Evolutionary conservation across 2,113 vertebrate species (phyloP).

Genomic region (Pachypanchax playfairii): DNA sequence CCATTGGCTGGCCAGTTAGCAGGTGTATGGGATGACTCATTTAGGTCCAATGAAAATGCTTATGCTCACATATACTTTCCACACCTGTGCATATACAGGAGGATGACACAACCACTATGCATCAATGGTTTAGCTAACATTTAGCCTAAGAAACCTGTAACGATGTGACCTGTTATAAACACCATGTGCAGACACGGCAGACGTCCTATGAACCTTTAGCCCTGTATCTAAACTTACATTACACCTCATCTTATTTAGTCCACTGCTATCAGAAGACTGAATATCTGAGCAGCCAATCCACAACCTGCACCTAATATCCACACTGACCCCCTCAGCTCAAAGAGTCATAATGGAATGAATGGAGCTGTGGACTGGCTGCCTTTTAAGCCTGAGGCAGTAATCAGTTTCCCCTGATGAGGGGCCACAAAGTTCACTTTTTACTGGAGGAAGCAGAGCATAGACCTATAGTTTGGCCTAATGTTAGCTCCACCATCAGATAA

Average conservation of each 20-base stretch:
- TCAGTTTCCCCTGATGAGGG: constrained; percentile 60
- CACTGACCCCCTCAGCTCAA: constrained; percentile 30
- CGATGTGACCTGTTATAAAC: too few relatives aligned
- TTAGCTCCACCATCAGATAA: constrained; percentile 73
- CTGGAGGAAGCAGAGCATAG: constrained; percentile 59
- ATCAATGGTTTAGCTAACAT: too few relatives aligned
- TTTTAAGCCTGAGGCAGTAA: constrained; percentile 58
- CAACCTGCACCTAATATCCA: constrained; percentile 56
- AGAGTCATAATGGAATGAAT: constrained; percentile 60
- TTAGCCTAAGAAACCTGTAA: too few relatives aligned
- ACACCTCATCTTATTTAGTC: constrained; percentile 43
- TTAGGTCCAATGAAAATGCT: too few relatives aligned
- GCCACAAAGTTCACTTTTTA: constrained; percentile 53
- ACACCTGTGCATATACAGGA: too few relatives aligned
- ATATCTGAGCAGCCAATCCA: constrained; percentile 58
- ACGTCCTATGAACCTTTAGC: constrained; percentile 45
- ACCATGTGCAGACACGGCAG: too few relatives aligned
- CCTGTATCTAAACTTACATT: constrained; percentile 44
- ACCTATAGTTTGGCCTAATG: constrained; percentile 70
- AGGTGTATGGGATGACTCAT: too few relatives aligned
- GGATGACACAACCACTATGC: too few relatives aligned
- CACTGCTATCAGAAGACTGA: constrained; percentile 42
- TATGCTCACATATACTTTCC: too few relatives aligned
- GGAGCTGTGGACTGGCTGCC: constrained; percentile 55
- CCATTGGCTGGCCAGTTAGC: too few relatives aligned